Evolutionary conservation across 2,888 invertebrate genomes (phyloP), one percentile per base, ranked within the genome.

Genomic region (Sicus ferrugineus): DNA sequence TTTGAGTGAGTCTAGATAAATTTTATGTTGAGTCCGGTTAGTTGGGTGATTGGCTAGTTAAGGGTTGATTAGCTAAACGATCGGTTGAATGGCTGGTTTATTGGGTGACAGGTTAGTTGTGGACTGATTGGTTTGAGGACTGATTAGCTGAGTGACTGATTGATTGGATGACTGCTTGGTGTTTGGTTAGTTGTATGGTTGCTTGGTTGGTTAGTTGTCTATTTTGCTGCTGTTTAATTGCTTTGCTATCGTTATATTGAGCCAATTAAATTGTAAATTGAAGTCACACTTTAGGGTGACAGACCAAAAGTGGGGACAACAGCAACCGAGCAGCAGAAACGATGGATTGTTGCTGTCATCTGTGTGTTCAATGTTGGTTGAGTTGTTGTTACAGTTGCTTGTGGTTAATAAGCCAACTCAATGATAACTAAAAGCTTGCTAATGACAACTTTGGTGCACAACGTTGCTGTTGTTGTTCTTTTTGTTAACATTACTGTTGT

Each of bases 261-360:
- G 61, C 30, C 56, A 59, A 58, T 59, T 67, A 67, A 67, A 58
- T 48, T 59, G 58, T 59, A 48, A 67, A 67, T 59, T 54, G 67
- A 48, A 30, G 42, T 56, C 38, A 30, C 58, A 16, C 58, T 26
- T 52, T 16, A 9, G 28, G n/a, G 30, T 63, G 63, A 28, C 30
- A 28, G 14, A 14, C 28, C 30, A 52, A 26, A 54, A 48, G 52
- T 19, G 4, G 34, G 38, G 42, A 14, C 42, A n/a, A 42, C 42
- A 42, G n/a, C 2, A 2, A 42, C 16, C 42, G 42, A 42, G 11
- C 42, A n/a, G n/a, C 31, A 21, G 14, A 54, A 48, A 26, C 52
- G 52, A 21, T 14, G 42, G 61, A 42, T 61, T 7, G 61, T n/a
- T n/a, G n/a, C 61, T 42, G 42, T 61, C 42, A 61, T 16, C 26